Evolutionary conservation across 2,888 invertebrate genomes (phyloP), one percentile per base, ranked within the genome.

Genomic region (Tolmerus cingulatus): DNA sequence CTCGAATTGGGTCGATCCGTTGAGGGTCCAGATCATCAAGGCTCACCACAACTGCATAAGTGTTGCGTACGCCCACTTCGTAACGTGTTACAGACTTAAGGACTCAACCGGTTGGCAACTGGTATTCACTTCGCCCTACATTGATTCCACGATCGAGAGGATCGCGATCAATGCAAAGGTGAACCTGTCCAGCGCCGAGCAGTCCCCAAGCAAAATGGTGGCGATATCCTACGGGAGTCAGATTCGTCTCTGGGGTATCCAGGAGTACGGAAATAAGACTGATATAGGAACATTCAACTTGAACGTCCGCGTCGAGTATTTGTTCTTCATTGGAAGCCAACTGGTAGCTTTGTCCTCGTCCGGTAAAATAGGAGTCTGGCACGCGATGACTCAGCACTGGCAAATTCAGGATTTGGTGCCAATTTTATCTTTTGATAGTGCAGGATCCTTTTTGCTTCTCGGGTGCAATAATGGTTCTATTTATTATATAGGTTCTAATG

Each of bases 301-400:
- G 34, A 96, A 97, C 89, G 98, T 98, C 1, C 95, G 97, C 0
- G 98, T 99, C 9, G 99, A 99, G 91, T 97, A 98, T 92, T 94
- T 99, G 86, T 97, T 99, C 91, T 99, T 99, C 92, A 99, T 99
- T 91, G 99, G 99, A 0, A 98, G 97, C 89, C 99, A 99, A 91
- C 93, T 99, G 89, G 99, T 99, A n/a, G 99, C 99, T 0, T 93
- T 99, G 37, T 98, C 98, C 74, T 96, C 96, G 2, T 95, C 96
- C 8, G 98, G 98, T 5, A 98, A 98, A 93, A 97, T 99, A 30
- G 99, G 99, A 1, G 99, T 99, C n/a, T 99, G 99, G 99, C 99
- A 99, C 93, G 97, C 98, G 0, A 98, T 98, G 96, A 98, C 98
- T 0, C 98, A 98, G 91, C 98, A 99, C 93, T 99, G 99, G 98